Percentiles rank a stretch among this genome's conserved stretches.
Conservation (phyloP, 2,888 invertebrate species). For the Tholera decimalis region DNA sequence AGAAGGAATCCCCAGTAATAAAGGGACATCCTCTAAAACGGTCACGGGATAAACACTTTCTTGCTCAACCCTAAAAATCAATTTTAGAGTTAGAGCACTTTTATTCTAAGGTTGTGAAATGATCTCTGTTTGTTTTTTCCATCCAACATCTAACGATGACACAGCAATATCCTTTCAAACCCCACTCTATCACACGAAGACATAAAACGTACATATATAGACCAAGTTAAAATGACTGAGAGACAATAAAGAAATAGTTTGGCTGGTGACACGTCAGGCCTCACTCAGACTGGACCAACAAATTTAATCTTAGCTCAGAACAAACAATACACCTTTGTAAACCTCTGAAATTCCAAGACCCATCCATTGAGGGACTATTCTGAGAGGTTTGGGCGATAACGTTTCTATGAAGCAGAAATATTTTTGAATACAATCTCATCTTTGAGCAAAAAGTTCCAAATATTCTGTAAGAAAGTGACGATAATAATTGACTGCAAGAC, state of each 20-base stretch:
- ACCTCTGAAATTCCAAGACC: slow-evolving; percentile 66
- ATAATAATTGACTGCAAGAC: too few relatives aligned
- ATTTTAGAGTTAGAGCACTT: too few relatives aligned
- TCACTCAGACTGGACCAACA: slow-evolving; percentile 53
- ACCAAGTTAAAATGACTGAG: slow-evolving; percentile 31
- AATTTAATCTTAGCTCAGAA: slow-evolving; percentile 67
- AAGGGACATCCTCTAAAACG: too few relatives aligned
- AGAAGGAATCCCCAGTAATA: too few relatives aligned
- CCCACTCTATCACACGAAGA: slow-evolving; percentile 31
- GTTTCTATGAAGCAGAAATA: background rate
- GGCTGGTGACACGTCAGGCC: slow-evolving; percentile 58
- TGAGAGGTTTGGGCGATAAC: slow-evolving; percentile 9
- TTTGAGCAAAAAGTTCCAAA: too few relatives aligned
- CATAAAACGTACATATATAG: slow-evolving; percentile 22
- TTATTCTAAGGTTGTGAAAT: too few relatives aligned
- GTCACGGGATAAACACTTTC: too few relatives aligned
- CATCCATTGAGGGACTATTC: slow-evolving; percentile 56
- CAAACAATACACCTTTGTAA: slow-evolving; percentile 71
- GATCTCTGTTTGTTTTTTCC: slow-evolving; percentile 2
- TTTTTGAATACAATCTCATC: too few relatives aligned
- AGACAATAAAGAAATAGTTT: slow-evolving; percentile 55
- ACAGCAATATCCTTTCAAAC: slow-evolving; percentile 23
- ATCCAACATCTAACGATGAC: slow-evolving; percentile 12
- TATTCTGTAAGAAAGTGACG: too few relatives aligned
- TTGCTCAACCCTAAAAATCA: too few relatives aligned